phyloP scores from a whole-genome alignment of 2,113 vertebrate genomes.

The Mus spicilegus region DNA sequence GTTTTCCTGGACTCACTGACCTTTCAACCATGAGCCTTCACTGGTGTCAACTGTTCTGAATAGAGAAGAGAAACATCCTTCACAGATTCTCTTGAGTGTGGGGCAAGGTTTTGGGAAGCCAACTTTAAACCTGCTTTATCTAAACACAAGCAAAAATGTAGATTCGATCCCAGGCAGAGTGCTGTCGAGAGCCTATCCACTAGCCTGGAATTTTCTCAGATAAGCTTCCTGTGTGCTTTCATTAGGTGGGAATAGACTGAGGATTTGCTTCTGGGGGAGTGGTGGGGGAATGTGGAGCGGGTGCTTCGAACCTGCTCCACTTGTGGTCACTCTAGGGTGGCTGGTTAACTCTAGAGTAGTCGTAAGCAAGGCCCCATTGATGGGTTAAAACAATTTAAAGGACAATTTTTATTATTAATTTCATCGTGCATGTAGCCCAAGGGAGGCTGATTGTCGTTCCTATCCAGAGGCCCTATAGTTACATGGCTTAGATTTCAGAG shows the following conservation, averaged over 20 bases:
- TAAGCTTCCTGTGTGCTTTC: neutral
- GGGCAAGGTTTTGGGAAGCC: neutral
- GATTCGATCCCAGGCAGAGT: neutral
- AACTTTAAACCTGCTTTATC: neutral
- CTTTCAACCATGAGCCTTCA: neutral
- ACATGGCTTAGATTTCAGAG: neutral
- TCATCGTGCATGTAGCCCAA: neutral
- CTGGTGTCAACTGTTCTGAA: neutral
- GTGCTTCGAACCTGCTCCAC: neutral
- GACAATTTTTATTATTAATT: constrained; percentile 50
- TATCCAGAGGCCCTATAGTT: neutral
- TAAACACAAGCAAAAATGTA: neutral
- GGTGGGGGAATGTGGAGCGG: neutral
- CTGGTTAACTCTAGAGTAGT: too few species aligned
- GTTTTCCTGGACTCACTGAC: fast-evolving
- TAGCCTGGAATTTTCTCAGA: neutral
- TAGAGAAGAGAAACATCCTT: neutral
- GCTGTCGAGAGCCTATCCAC: neutral
- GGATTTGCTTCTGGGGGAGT: neutral
- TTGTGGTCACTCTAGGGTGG: neutral
- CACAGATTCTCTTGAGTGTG: neutral
- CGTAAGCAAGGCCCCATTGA: neutral
- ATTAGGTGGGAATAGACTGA: neutral
- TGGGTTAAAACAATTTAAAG: neutral
- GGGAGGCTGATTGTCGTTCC: neutral